Evolutionary conservation across 2,113 vertebrate species (phyloP).

Genomic region (Lepisosteus oculatus): DNA sequence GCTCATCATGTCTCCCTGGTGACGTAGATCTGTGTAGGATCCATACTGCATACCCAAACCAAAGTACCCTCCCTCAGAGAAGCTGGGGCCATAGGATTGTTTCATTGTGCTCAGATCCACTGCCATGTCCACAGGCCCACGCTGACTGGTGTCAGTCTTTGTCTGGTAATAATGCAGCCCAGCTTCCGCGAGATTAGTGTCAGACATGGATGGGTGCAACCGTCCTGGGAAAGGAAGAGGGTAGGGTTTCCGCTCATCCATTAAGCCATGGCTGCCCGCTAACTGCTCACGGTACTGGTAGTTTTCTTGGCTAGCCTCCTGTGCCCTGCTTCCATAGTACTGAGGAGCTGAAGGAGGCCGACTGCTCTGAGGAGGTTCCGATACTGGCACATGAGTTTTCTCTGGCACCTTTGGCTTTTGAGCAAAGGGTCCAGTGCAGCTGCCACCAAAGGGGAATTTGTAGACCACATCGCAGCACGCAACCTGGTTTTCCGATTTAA

Average conservation of each 20-base stretch:
- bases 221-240: conserved; percentile 64
- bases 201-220: conserved; percentile 91
- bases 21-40: conserved; percentile 90
- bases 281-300: conserved; percentile 72
- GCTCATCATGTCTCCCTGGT: conserved; percentile 75
- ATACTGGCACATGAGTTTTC: conserved; percentile 45
- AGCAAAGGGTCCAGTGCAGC: conserved; percentile 81
- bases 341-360: conserved; percentile 56
- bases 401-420: conserved; percentile 75
- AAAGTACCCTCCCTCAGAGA: conserved; percentile 73
- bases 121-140: conserved; percentile 69
- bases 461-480: conserved; percentile 97
- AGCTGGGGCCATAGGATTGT: conserved; percentile 77
- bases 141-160: conserved; percentile 74
- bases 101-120: conserved; percentile 87
- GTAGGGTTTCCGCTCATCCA: conserved; percentile 77
- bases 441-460: conserved; percentile 88
- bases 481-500: conserved; percentile 87
- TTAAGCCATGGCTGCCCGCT: conserved; percentile 48
- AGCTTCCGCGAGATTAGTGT: conserved; percentile 84
- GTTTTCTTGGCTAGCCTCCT: conserved; percentile 65
- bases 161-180: conserved; percentile 75
- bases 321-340: conserved; percentile 61
- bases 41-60: conserved; percentile 90
- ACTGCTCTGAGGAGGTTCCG: conserved; percentile 48